phyloP scores from a whole-genome alignment of 2,888 invertebrate genomes.

The Hipparchia sbordonii region DNA sequence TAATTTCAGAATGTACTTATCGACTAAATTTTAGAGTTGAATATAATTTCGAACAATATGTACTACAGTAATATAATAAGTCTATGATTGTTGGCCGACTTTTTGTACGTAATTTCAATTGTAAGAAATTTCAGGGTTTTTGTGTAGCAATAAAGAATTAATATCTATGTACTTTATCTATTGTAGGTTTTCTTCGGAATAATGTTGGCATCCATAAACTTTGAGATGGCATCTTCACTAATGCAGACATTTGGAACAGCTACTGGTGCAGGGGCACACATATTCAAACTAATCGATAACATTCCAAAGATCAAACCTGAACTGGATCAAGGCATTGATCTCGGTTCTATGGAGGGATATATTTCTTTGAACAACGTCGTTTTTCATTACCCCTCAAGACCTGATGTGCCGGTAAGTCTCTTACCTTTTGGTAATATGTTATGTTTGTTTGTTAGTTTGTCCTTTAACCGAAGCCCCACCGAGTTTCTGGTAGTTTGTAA shows the following conservation, averaged over 20 bases:
- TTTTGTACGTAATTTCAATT: too few species aligned
- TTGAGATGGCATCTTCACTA: conserved; percentile 92
- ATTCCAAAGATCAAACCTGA: conserved; percentile 89
- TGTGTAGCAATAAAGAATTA: too few species aligned
- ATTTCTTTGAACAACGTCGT: conserved; percentile 88
- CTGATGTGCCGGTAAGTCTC: conserved; percentile 86
- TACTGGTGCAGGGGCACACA: conserved; percentile 89
- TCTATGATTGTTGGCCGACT: too few species aligned
- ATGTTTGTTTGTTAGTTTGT: too few species aligned
- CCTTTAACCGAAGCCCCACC: too few species aligned
- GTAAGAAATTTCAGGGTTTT: too few species aligned
- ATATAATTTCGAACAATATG: too few species aligned
- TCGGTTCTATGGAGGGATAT: conserved; percentile 83
- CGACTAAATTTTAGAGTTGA: too few species aligned
- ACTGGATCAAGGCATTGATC: conserved; percentile 83
- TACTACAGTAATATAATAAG: too few species aligned
- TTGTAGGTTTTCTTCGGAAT: conserved; percentile 91
- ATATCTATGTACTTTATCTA: neutral
- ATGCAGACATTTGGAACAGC: conserved; percentile 91
- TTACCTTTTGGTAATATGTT: too few species aligned
- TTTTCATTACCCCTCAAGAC: conserved; percentile 92
- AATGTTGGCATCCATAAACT: conserved; percentile 88
- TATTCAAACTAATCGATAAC: conserved; percentile 90
- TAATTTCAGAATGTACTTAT: too few species aligned
- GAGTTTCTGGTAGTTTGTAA: too few species aligned